phyloP scores from a whole-genome alignment of 2,888 invertebrate genomes.

The Dorcus parallelipipedus region DNA sequence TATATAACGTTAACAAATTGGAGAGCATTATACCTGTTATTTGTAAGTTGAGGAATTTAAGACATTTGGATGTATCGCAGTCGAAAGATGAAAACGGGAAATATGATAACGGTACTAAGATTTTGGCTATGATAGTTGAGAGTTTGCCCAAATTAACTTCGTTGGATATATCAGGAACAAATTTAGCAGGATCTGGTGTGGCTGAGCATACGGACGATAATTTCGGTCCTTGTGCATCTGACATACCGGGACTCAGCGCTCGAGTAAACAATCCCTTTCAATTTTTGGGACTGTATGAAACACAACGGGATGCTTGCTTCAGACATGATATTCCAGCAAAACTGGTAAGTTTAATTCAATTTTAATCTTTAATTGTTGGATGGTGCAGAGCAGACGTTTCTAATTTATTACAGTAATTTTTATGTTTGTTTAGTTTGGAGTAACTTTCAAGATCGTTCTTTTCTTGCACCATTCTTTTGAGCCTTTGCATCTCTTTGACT shows the following conservation, averaged over 20 bases:
- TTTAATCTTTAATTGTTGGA: no score
- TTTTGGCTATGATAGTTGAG: constrained; percentile 68
- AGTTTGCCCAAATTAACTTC: constrained; percentile 73
- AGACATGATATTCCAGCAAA: constrained; percentile 89
- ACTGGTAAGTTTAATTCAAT: constrained; percentile 57
- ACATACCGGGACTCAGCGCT: constrained; percentile 83
- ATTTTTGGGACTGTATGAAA: constrained; percentile 89
- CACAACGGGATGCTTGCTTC: constrained; percentile 84
- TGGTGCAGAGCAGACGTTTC: no score
- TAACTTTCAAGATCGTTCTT: no score
- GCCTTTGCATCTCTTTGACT: no score
- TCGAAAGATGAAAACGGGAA: constrained; percentile 65
- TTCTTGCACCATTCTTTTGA: no score
- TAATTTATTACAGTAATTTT: no score
- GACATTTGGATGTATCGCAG: constrained; percentile 83
- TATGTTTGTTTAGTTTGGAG: no score
- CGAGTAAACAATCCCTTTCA: constrained; percentile 75
- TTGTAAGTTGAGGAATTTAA: constrained; percentile 55
- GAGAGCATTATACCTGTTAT: constrained; percentile 62
- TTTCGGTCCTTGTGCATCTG: constrained; percentile 54
- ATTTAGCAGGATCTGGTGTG: constrained; percentile 84
- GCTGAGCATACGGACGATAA: constrained; percentile 53
- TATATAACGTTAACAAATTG: constrained; percentile 75
- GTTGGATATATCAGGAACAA: constrained; percentile 94
- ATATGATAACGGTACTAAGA: constrained; percentile 71